Base-by-base conservation (phyloP, 2,797 vertebrate genomes). In the Hapalemur alaotrensis region DNA sequence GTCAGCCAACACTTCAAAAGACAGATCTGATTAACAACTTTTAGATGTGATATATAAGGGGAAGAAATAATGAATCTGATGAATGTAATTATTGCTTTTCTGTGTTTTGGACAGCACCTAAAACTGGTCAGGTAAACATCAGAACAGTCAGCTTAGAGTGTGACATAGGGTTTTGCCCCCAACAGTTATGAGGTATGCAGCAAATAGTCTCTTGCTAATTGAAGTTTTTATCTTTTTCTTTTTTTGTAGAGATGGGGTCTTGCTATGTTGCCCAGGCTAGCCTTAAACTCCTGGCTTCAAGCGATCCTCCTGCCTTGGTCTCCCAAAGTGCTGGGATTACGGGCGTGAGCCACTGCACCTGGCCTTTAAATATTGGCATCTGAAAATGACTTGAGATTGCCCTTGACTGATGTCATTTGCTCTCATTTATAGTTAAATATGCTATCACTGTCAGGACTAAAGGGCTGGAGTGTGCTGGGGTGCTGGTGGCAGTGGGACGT, bases 401-500 rank as follows among this genome's bases (percentile, higher is more conserved):
- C 35, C 50, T 4, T 78, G 57, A 35, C 23, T 7, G 1, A 32
- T 20, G 46, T n/a, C n/a, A 23, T 59, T 23, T 59, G 63, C 43
- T 63, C 63, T 81, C 23, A 35, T 32, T 32, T 78, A 61, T 5
- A 30, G 57, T 41, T 50, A 54, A 46, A 18, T 4, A 20, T 1
- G 38, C 43, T 5, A 7, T 23, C 6, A 4, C 32, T 41, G 17
- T 20, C 70, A 32, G 52, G 52, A 35, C 41, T 18, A 46, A 59
- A 18, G 57, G 41, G 32, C 20, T 72, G 25, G n/a, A 4, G 6
- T 4, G 6, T 32, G 22, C 41, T 23, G 72, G 48, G 70, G 6
- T 4, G 3, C 3, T 5, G 2, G 11, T 0, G 14, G 48, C 30
- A 3, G 25, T 1, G 83, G 46, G 38, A 48, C 9, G 52, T 6